Conservation (phyloP, 2,888 invertebrate genomes). For the Celastrina argiolus region DNA sequence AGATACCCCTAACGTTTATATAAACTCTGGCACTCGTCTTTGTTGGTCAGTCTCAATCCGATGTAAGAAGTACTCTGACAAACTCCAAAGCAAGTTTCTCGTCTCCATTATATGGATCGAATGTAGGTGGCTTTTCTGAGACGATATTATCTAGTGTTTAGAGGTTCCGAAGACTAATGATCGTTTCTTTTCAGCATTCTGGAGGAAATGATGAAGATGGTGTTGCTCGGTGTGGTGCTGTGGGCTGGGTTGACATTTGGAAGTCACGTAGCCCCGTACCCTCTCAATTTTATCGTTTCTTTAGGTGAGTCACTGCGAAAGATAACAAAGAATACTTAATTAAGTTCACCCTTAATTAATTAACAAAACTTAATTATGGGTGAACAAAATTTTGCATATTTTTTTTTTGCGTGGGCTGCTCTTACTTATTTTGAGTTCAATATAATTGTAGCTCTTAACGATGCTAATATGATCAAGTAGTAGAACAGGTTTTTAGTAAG, state of each 20-base stretch:
- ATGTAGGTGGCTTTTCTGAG: background rate
- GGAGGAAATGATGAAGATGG: slow-evolving; percentile 73
- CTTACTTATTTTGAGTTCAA: background rate
- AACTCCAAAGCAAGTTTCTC: background rate
- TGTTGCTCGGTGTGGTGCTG: slow-evolving; percentile 63
- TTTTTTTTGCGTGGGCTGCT: background rate
- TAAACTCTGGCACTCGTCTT: slow-evolving; percentile 41
- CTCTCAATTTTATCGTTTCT: slow-evolving; percentile 58
- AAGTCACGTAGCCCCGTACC: slow-evolving; percentile 66
- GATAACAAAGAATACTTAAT: too few species aligned
- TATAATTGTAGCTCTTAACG: background rate
- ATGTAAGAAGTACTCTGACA: slow-evolving; percentile 6
- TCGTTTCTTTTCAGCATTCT: slow-evolving; percentile 55
- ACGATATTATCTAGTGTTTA: background rate
- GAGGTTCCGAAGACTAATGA: background rate
- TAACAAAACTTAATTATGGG: background rate
- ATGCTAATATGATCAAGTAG: background rate
- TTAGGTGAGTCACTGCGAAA: slow-evolving; percentile 45
- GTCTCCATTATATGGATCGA: background rate
- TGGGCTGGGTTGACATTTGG: slow-evolving; percentile 71
- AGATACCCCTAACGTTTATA: slow-evolving; percentile 54
- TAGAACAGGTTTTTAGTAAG: background rate
- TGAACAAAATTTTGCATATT: background rate
- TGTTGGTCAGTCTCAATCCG: slow-evolving; percentile 15
- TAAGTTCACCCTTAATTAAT: too few species aligned